phyloP scores from a whole-genome alignment of 2,888 invertebrate genomes.

The Eudemis profundana region DNA sequence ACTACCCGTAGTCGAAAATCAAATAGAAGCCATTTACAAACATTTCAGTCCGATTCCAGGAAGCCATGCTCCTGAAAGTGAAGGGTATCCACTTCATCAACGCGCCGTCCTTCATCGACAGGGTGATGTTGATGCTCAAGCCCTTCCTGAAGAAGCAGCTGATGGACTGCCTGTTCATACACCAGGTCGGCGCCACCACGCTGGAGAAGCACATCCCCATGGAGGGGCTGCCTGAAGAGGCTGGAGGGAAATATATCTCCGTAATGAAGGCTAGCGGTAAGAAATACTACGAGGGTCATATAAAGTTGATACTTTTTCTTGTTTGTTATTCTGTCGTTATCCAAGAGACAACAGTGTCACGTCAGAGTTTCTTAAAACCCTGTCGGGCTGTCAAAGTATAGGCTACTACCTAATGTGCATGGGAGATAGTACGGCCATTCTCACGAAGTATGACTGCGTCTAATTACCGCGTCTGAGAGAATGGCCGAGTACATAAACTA shows the following conservation, averaged over 20 bases:
- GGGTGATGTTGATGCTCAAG: slow-evolving; percentile 86
- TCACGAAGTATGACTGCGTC: too few species aligned
- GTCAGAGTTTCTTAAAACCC: too few species aligned
- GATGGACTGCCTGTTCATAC: slow-evolving; percentile 76
- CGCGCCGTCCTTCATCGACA: slow-evolving; percentile 88
- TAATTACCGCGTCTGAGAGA: too few species aligned
- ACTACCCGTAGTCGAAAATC: too few species aligned
- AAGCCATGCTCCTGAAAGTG: slow-evolving; percentile 84
- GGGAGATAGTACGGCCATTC: too few species aligned
- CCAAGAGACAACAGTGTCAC: too few species aligned
- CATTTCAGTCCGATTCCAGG: slow-evolving; percentile 65
- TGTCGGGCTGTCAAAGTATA: too few species aligned
- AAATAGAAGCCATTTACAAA: too few species aligned
- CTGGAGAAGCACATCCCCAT: slow-evolving; percentile 82
- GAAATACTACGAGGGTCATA: too few species aligned
- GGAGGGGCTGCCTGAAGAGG: slow-evolving; percentile 85
- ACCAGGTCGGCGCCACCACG: slow-evolving; percentile 74
- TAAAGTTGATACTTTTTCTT: neutral
- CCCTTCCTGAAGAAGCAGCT: slow-evolving; percentile 90
- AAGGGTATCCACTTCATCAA: slow-evolving; percentile 89
- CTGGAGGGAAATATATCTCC: slow-evolving; percentile 81
- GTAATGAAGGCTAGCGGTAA: slow-evolving; percentile 51
- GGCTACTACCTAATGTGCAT: too few species aligned
- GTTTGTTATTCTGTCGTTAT: neutral
- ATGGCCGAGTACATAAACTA: too few species aligned